Evolutionary conservation across 2,888 invertebrate species (phyloP).

Genomic region (Mamestra brassicae): DNA sequence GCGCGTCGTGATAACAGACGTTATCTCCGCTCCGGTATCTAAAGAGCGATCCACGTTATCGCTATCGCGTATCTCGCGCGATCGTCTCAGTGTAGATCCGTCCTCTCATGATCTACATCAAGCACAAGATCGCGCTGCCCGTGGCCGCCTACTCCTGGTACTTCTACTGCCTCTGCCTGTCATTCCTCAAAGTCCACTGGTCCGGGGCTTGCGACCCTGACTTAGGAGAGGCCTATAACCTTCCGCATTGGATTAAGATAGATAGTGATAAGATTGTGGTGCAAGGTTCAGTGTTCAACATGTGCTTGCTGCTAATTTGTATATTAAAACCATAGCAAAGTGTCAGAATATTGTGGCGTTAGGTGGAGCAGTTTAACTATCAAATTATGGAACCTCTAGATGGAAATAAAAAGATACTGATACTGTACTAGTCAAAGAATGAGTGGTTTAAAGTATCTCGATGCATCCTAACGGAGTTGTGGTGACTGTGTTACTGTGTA

Average conservation of each 20-base stretch:
- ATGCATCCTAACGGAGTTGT: background rate
- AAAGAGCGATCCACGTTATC: constrained; percentile 34
- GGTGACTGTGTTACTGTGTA: background rate
- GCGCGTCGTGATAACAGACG: constrained; percentile 38
- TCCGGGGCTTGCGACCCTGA: background rate
- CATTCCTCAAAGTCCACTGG: background rate
- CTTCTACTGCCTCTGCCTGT: background rate
- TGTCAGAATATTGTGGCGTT: background rate
- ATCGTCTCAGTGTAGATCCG: constrained; percentile 34
- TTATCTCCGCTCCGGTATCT: constrained; percentile 55
- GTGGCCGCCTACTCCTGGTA: constrained; percentile 77
- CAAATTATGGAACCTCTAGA: background rate
- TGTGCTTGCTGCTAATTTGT: background rate
- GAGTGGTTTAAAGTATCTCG: background rate
- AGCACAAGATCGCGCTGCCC: constrained; percentile 75
- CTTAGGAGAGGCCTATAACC: background rate
- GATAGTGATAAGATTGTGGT: constrained; percentile 31
- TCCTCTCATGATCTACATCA: constrained; percentile 71
- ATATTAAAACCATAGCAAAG: background rate
- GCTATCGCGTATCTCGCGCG: constrained; percentile 2
- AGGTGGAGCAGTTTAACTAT: background rate
- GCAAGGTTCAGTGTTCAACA: constrained; percentile 15
- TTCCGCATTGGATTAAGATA: constrained; percentile 6
- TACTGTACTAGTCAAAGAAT: too few species aligned
- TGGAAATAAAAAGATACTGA: background rate